Evolutionary conservation across 2,888 invertebrate genomes (phyloP), one percentile per base, ranked within the genome.

Genomic region (Eurois occulta): DNA sequence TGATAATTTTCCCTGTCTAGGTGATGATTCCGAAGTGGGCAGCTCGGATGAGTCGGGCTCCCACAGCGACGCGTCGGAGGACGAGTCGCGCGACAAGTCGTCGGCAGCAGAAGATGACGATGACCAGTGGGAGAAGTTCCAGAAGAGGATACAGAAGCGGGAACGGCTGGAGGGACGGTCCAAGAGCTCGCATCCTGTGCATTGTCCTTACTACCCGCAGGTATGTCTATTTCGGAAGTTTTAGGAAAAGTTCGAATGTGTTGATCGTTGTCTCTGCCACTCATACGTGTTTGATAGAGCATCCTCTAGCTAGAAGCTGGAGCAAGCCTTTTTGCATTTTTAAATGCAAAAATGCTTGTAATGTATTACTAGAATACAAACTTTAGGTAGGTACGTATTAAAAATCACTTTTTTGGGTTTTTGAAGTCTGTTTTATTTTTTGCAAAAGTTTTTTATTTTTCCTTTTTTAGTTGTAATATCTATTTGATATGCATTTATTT

Each of bases 131-230:
- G 98, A 99, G 91, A 98, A 98, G 95, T 98, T 99, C 95, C 99
- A 99, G 95, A 98, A 98, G 90, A 98, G 98, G 91, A 95, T 99
- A 77, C 98, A 98, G 88, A 99, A 98, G 92, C 97, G 98, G 35
- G 99, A 99, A 92, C 98, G 99, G 87, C 96, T 99, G 62, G 99
- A 99, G 94, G 99, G 99, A 11, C 98, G 99, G 91, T 99, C 99
- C 68, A 99, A 99, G 95, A 97, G 98, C 89, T 99, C 99, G 24
- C 99, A 99, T 94, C 97, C 98, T n/a, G 99, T 99, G 43, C 99
- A 99, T 94, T 99, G 99, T 95, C 99, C 99, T 0, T 98, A 98
- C 94, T 99, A 98, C 95, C 99, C 99, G 8, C 98, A 98, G 94
- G 98, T 98, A 92, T n/a, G 78, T 83, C n/a, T 5, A 69, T 41